phyloP scores from a whole-genome alignment of 2,113 vertebrate species.

The Vulpes ferrilata region DNA sequence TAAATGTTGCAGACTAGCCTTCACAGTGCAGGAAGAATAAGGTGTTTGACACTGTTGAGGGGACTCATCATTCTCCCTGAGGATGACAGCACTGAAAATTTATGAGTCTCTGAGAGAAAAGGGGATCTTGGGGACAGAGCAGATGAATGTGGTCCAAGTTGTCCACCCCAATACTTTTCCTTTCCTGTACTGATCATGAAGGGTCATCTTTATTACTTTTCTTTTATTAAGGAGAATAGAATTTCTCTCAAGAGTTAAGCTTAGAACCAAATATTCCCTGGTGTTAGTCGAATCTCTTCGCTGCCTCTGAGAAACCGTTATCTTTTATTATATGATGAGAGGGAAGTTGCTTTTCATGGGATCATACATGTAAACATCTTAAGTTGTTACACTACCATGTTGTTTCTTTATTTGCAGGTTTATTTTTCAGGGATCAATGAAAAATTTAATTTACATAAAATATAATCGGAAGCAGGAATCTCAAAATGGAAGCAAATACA shows the following conservation, averaged over 20 bases:
- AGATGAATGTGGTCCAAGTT: not conserved
- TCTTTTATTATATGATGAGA: slow-evolving; percentile 25
- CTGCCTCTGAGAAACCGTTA: not conserved
- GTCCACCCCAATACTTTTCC: not conserved
- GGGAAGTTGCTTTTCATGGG: not conserved
- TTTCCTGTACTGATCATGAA: not conserved
- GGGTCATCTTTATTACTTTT: not conserved
- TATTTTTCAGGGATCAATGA: slow-evolving; percentile 56
- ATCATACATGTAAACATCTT: not conserved
- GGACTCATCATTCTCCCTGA: not conserved
- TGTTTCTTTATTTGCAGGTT: slow-evolving; percentile 16
- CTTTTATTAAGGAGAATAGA: not conserved
- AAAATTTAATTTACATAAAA: slow-evolving; percentile 57
- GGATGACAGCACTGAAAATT: not conserved
- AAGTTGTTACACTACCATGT: not conserved
- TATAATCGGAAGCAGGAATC: not conserved
- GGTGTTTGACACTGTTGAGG: not conserved
- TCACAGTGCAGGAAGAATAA: not conserved
- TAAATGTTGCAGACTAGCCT: not conserved
- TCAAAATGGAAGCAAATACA: slow-evolving; percentile 58
- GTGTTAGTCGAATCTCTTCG: not conserved
- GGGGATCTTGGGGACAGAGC: not conserved
- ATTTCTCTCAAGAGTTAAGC: slow-evolving; percentile 16
- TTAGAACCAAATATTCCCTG: not conserved
- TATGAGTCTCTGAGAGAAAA: not conserved